Evolutionary conservation across 2,113 vertebrate genomes (phyloP).

Genomic region (Loxodonta africana): DNA sequence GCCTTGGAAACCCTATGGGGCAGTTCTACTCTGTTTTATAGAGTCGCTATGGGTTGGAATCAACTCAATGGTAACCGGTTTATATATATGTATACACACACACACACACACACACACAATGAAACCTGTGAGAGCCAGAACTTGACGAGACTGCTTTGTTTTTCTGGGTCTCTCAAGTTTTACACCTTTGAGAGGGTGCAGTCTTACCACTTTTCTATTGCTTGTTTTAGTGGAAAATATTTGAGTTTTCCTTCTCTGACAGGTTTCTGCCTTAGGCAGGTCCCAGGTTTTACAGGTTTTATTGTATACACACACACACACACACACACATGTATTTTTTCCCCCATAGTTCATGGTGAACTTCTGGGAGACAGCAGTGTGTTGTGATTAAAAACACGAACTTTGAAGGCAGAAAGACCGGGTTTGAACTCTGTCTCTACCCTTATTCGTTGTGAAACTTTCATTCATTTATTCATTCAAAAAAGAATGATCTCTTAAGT

Average conservation of each 20-base stretch:
- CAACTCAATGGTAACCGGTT: too few relatives aligned
- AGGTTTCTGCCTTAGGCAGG: neutral
- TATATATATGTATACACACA: too few relatives aligned
- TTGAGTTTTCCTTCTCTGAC: neutral
- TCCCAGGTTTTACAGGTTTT: neutral
- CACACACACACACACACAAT: too few relatives aligned
- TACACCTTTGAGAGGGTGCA: neutral
- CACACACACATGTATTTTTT: neutral
- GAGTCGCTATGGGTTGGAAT: too few relatives aligned
- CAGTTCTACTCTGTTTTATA: too few relatives aligned
- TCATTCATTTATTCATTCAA: conserved; percentile 52
- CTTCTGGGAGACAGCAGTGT: neutral
- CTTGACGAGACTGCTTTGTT: neutral
- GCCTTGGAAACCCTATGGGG: too few relatives aligned
- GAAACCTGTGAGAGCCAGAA: neutral
- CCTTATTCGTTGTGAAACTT: neutral
- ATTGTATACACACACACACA: neutral
- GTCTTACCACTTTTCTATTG: neutral
- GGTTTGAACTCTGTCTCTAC: conserved; percentile 37
- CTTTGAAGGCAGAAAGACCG: conserved; percentile 42
- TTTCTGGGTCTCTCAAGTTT: neutral
- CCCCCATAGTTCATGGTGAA: neutral
- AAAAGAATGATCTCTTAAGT: neutral
- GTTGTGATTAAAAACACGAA: conserved; percentile 18
- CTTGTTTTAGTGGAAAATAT: neutral